Base-by-base conservation (phyloP, 2,797 vertebrate genomes). In the Lutjanus argentimaculatus region DNA sequence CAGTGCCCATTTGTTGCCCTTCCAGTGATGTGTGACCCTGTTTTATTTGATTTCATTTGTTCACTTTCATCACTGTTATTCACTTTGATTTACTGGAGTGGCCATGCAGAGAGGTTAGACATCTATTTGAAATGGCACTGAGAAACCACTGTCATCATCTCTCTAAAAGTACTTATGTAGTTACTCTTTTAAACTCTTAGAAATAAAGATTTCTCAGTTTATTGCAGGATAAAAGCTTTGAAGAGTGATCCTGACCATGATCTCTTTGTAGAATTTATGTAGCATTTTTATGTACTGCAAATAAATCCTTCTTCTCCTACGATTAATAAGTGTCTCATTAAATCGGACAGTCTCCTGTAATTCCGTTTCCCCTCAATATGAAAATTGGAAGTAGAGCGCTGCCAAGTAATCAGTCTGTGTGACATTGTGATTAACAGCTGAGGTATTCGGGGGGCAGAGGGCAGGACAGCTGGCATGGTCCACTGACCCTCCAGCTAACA, bases 21-120 rank as follows among this genome's bases (percentile, higher is more conserved):
- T 95, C 94, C 92, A 96, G 95, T 96, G 96, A 96, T 94, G 95
- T 94, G 94, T 96, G 96, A 96, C 96, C 96, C 95, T 93, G 92
- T 96, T 96, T 94, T 92, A 94, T 96, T 95, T 95, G 86, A 95
- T 95, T 96, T 94, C 90, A 93, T 95, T 96, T 95, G 95, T 95
- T 96, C 94, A 89, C 91, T 95, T 96, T 94, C 94, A 94, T 96
- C 94, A 94, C 93, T 62, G 87, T 92, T 95, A 88, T 93, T 93
- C 89, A 72, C 88, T 93, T 85, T 95, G 95, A 96, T 95, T 95
- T 90, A 84, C 86, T 87, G 89, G 87, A 94, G 94, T 85, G 90
- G 91, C 93, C 80, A 61, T 52, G 83, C 52, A 72, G 88, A 83
- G 77, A 88, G 70, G 84, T 76, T 51, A 88, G 92, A 94, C 86